phyloP scores from a whole-genome alignment of 1,140 invertebrate genomes.

The Gyrodactylus bullatarudis region DNA sequence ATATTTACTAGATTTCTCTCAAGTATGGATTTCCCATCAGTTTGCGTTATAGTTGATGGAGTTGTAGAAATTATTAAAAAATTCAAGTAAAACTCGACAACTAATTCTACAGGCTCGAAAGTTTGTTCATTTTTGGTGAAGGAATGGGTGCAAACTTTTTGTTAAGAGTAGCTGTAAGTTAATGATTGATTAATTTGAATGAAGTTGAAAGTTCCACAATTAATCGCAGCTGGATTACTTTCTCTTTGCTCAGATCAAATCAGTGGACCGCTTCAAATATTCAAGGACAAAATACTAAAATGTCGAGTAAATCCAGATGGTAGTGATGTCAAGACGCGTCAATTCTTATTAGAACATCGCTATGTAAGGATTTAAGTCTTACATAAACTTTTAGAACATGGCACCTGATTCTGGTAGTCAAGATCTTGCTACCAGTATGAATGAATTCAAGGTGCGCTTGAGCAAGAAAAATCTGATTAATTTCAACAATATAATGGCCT shows the following conservation, averaged over 20 bases:
- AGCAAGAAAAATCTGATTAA: neutral
- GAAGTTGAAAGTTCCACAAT: neutral
- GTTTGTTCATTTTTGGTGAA: neutral
- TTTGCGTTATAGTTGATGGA: neutral
- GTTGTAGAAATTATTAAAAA: neutral
- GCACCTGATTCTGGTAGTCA: no score
- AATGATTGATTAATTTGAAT: neutral
- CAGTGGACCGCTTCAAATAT: neutral
- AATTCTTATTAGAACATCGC: neutral
- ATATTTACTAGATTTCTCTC: neutral
- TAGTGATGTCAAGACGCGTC: neutral
- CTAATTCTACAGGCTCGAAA: neutral
- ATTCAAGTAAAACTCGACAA: neutral
- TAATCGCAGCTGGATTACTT: neutral
- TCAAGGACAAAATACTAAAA: neutral
- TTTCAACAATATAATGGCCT: neutral
- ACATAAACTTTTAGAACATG: no score
- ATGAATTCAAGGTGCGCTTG: neutral
- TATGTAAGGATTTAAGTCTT: no score
- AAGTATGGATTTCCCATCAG: neutral
- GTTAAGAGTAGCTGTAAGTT: neutral
- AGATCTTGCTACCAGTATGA: no score
- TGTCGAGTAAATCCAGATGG: neutral
- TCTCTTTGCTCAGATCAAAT: neutral
- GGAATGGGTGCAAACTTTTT: neutral